Evolutionary conservation across 2,113 vertebrate species (phyloP), one percentile per base, ranked within the genome.

Genomic region (Balaenoptera acutorostrata): DNA sequence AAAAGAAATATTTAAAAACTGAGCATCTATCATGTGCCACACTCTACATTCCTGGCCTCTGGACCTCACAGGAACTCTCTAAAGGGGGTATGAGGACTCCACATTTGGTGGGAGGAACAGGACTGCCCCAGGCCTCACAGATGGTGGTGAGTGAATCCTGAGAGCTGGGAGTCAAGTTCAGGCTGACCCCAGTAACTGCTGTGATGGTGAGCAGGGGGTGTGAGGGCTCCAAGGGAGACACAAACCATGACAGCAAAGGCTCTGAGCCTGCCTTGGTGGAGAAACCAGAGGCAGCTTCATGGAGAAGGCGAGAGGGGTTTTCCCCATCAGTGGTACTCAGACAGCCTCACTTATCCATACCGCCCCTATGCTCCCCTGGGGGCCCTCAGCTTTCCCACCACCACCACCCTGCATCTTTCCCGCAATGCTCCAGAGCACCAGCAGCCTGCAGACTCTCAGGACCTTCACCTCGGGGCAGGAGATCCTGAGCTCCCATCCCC

Each of bases 341-440:
- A 11, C 2, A 41, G 75, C 17, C 44, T 83, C 80, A 8, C 14
- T 52, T 66, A 25, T 36, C 61, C 68, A 13, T 0, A 10, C 4
- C 3, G 20, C 4, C 39, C 25, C 74, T 14, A 7, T 0, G 0
- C 15, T 18, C 29, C 46, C 27, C 12, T 11, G 4, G 29, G n/a
- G 4, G 14, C 31, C 44, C 71, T 75, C 39, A 52, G 36, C 17
- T 64, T 36, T 27, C 17, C n/a, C 20, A 8, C 36, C 5, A 6
- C 31, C 29, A 1, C n/a, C 63, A 8, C 0, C 64, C 27, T 27
- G 15, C 7, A 46, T 20, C 33, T 41, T 39, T 46, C 46, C 84
- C 31, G 1, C 3, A 4, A 20, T 1, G 17, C 69, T 6, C 52
- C 52, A 52, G 68, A 27, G 71, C 72, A 8, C 14, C 31, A 6